Evolutionary conservation across 2,797 vertebrate species (phyloP), one percentile per base, ranked within the genome.

Genomic region (Craterocephalus amniculus): DNA sequence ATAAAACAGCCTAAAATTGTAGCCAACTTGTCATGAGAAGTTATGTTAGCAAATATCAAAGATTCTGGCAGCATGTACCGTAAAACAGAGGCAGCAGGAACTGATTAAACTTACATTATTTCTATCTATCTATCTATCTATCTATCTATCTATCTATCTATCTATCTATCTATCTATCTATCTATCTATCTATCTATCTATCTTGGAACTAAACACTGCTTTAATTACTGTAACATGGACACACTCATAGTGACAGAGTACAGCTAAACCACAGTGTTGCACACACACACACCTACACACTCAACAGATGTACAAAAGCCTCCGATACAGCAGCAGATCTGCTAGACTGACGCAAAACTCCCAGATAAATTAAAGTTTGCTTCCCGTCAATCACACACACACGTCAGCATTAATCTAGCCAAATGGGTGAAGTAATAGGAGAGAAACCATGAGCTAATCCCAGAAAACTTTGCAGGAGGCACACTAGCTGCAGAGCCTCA

Each of bases 391-490:
- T 81, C 83, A 80, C 55, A 0, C 27, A 56, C 57, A 58, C 57
- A 59, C 63, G 63, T 83, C 78, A 73, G 20, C 0, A 61, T 22
- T 52, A 36, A 38, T 1, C 0, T n/a, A 70, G 90, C 88, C 89
- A 90, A 85, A 58, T 7, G 64, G 74, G 78, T 72, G 72, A 79
- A 84, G 79, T 80, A 81, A 76, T 48, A 74, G 69, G 67, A 70
- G 80, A 70, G 72, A 83, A 87, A 86, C 70, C 55, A 73, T 78
- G 74, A 88, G 75, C 80, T 88, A 84, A 88, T 83, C 80, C 69
- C 67, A 55, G 78, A 68, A 45, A 0, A 0, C 32, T 73, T 68
- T 76, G 54, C 29, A 0, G 1, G n/a, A 29, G 80, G 79, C 78
- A 79, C 20, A 32, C 52, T n/a, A 55, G 63, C 24, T 72, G 63